A percentile compares a stretch with the other conserved stretches of the same genome.
phyloP scores from a whole-genome alignment of 92 coral and sea anemone genomes.

The Scolanthus callimorphus region DNA sequence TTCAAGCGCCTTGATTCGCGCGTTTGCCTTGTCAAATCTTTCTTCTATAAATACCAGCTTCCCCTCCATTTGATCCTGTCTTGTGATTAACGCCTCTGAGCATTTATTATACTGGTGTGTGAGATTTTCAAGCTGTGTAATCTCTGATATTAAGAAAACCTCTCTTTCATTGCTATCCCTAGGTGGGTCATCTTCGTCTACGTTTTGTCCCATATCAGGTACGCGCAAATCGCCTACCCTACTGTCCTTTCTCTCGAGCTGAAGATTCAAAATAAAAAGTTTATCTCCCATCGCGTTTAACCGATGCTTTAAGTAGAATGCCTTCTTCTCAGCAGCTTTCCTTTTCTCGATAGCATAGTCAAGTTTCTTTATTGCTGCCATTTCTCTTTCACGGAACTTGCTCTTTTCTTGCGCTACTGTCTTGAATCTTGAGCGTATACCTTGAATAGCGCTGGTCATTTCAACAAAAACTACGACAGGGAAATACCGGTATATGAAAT shows the following conservation, averaged over 20 bases:
- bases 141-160: neutral
- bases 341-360: conserved; percentile 6
- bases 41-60: conserved; percentile 6
- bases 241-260: conserved; percentile 3
- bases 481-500: too few relatives aligned
- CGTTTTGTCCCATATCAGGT: too few relatives aligned
- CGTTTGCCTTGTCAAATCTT: conserved; percentile 5
- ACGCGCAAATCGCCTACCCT: neutral
- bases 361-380: conserved; percentile 12
- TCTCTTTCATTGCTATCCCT: neutral
- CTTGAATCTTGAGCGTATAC: conserved; percentile 9
- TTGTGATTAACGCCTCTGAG: neutral
- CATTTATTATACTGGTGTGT: neutral
- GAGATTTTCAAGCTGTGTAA: conserved; percentile 4
- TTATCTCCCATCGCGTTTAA: conserved; percentile 2
- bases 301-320: conserved; percentile 13
- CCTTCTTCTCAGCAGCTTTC: conserved; percentile 16
- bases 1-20: conserved; percentile 2
- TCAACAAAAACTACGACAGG: conserved; percentile 1
- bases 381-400: conserved; percentile 11
- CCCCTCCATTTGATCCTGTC: neutral
- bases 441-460: conserved; percentile 12
- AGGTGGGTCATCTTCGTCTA: too few relatives aligned
- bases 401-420: conserved; percentile 1
- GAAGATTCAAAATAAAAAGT: conserved; percentile 4